Base-by-base conservation (phyloP, 2,113 vertebrate genomes). In the Neodontobutis hainanensis region DNA sequence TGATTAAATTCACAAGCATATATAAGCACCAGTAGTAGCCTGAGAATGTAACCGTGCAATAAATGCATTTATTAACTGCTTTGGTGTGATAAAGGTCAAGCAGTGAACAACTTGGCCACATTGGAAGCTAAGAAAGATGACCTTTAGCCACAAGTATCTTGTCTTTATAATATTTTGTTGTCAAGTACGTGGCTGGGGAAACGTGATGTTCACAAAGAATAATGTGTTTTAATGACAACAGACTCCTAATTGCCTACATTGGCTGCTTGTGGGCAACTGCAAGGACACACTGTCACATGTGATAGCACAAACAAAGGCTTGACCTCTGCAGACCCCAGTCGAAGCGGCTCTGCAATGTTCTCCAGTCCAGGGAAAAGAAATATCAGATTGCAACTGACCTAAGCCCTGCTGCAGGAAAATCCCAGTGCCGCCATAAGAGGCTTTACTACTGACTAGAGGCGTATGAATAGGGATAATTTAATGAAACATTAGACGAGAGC, bases 401-500 rank as follows among this genome's bases (percentile, higher is more conserved):
- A 61, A 42, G 61, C 50, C 50, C 55, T 6, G 35, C 75, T 57
- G 43, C 67, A 78, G 11, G 3, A 82, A 38, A 81, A 82, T 83
- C 85, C 79, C 78, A 51, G 59, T 60, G 64, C 82, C 16, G 15
- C 69, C 60, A 68, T 87, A 84, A 89, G 85, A 88, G 83, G 87
- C 82, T 87, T 89, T 89, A 69, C 72, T 65, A 65, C 58, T 70
- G 78, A 78, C 64, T 51, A 68, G 56, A 71, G 75, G 72, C 65
- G 65, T 71, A 64, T 78, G 84, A 90, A 90, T 81, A 80, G 77
- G 79, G 81, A 88, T 90, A 75, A 89, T 91, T 91, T 87, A 91
- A 88, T 89, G 84, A 91, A 90, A 90, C 82, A 85, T 89, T 85
- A 85, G 82, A 85, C 62, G 76, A 89, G 84, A 77, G 80, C 86